These are phyloP conservation scores for Nesospiza acunhae DNA, from an alignment of 2,113 vertebrate species.

Conservation along the genomic window DNA sequence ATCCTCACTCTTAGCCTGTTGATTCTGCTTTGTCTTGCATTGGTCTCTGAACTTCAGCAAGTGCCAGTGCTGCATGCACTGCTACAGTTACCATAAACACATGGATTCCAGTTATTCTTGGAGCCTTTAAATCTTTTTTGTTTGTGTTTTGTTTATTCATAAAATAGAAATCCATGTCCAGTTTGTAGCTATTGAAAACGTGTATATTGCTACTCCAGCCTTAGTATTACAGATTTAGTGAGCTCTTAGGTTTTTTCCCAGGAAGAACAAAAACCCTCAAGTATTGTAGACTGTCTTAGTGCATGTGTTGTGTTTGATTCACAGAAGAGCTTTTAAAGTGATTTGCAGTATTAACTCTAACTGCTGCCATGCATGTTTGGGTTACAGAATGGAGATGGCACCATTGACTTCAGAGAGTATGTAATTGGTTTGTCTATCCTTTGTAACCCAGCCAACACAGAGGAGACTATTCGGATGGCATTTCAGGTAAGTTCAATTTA, in stretches of 20 bases:
- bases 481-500: conserved; percentile 84
- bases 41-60: neutral
- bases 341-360: neutral
- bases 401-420: conserved; percentile 97
- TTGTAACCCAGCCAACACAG: conserved; percentile 93
- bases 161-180: neutral
- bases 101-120: neutral
- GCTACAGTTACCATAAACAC: neutral
- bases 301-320: neutral
- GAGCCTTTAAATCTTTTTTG: neutral
- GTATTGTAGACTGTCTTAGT: neutral
- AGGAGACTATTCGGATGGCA: conserved; percentile 90
- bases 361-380: neutral
- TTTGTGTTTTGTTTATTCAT: neutral
- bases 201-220: neutral
- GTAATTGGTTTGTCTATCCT: conserved; percentile 94
- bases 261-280: neutral
- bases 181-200: neutral
- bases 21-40: neutral
- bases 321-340: neutral
- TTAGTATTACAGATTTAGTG: neutral
- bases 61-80: neutral
- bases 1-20: neutral
- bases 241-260: neutral
- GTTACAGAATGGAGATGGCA: conserved; percentile 89